These are phyloP conservation scores for Cantharis lateralis DNA, from an alignment of 2,888 invertebrate genomes.

Conservation along the genomic window DNA sequence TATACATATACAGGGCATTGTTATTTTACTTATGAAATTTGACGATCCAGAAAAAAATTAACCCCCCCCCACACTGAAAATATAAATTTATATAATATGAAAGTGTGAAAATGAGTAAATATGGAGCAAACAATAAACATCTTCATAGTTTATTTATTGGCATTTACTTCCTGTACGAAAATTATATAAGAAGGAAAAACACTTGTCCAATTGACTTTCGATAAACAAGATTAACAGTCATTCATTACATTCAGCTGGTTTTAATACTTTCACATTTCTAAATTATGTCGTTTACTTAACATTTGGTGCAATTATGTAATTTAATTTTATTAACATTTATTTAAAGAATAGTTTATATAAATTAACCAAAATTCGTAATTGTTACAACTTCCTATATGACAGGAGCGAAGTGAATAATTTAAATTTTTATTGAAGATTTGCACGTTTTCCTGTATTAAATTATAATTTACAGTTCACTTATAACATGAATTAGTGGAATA, in stretches of 20 bases:
- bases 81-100: background rate
- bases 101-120: background rate
- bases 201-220: background rate
- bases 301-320: background rate
- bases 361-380: background rate
- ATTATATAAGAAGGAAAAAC: background rate
- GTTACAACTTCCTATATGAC: background rate
- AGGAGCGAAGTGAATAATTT: background rate
- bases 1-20: background rate
- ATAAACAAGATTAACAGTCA: background rate
- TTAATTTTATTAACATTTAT: background rate
- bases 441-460: background rate
- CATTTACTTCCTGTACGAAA: background rate
- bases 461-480: background rate
- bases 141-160: background rate
- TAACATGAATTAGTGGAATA: background rate
- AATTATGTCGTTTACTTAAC: background rate
- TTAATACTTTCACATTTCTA: constrained; percentile 1
- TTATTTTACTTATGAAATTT: background rate
- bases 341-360: background rate
- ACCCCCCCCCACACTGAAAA: background rate
- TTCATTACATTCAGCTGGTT: background rate
- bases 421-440: background rate
- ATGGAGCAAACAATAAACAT: background rate
- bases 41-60: too few relatives aligned